Evolutionary conservation across 2,888 invertebrate genomes (phyloP).

Genomic region (Drosophila testacea): DNA sequence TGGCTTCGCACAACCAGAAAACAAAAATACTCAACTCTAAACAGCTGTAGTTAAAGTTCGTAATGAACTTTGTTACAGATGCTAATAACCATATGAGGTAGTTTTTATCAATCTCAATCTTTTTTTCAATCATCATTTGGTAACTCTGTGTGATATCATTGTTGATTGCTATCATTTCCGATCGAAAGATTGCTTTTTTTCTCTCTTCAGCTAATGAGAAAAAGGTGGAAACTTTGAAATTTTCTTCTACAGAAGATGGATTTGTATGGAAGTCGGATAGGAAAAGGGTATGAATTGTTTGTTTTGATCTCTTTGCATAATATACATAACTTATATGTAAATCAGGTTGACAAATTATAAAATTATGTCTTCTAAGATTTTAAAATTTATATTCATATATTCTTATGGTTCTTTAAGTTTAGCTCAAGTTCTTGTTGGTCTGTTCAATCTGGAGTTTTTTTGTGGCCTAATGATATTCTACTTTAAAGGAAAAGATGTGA

Average conservation of each 20-base stretch:
- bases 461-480: no score
- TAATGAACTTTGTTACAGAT: conserved; percentile 27
- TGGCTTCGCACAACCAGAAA: conserved; percentile 19
- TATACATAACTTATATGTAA: no score
- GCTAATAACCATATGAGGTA: conserved; percentile 39
- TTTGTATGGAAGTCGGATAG: neutral
- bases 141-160: conserved; percentile 25
- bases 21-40: conserved; percentile 8
- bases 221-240: neutral
- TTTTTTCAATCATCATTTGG: conserved; percentile 20
- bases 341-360: neutral
- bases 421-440: no score
- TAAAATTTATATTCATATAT: neutral
- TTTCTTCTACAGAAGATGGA: neutral
- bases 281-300: neutral
- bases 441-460: no score
- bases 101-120: conserved; percentile 10
- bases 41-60: conserved; percentile 24
- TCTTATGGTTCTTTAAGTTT: no score
- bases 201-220: neutral
- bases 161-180: conserved; percentile 18
- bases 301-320: no score
- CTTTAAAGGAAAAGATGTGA: no score
- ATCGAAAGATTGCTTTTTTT: conserved; percentile 2
- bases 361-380: neutral